Base-by-base conservation (phyloP, 2,113 vertebrate genomes). In the Porphyrio hochstetteri region DNA sequence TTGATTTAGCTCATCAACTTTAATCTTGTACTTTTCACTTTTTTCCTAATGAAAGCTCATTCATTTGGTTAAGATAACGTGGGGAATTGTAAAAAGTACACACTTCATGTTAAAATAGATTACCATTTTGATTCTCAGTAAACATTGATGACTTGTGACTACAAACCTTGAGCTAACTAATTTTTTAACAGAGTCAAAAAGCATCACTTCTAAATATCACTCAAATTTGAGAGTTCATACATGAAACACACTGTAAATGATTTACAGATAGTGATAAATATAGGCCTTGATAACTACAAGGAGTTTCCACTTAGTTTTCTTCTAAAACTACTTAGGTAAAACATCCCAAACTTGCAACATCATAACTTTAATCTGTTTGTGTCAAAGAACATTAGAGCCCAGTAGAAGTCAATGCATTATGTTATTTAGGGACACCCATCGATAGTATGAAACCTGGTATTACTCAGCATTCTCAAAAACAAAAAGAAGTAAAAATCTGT, bases 1-100 rank as follows among this genome's bases (percentile, higher is more conserved):
- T 89, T 93, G 96, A 96, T 95, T 95, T 95, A 96, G 83, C 74
- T 95, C 95, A 97, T 95, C 95, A 96, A 81, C 89, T 92, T 95
- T 84, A 91, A 95, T 95, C 96, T 93, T 95, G 95, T 89, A 92
- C 88, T 68, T 97, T 79, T 88, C 61, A 69, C 50, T 82, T 93
- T 94, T 82, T 83, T 75, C 83, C 29, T 95, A 93, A 95, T 89
- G 91, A 92, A 96, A 92, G 72, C 53, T 92, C 91, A 93, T 96
- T 96, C 86, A 90, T 93, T 95, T 91, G 86, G 88, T 81, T 91
- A 90, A 90, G 82, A 86, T 92, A 94, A 95, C 36, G 28, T 23
- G 25, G 4, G 19, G 65, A 75, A 91, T 86, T 75, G 92, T 93
- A 88, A 92, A 86, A 96, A 93, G 65, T 88, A 56, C 83, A 86